These are phyloP conservation scores for Coregonus clupeaformis DNA, from an alignment of 2,113 vertebrate species.

Conservation along the genomic window DNA sequence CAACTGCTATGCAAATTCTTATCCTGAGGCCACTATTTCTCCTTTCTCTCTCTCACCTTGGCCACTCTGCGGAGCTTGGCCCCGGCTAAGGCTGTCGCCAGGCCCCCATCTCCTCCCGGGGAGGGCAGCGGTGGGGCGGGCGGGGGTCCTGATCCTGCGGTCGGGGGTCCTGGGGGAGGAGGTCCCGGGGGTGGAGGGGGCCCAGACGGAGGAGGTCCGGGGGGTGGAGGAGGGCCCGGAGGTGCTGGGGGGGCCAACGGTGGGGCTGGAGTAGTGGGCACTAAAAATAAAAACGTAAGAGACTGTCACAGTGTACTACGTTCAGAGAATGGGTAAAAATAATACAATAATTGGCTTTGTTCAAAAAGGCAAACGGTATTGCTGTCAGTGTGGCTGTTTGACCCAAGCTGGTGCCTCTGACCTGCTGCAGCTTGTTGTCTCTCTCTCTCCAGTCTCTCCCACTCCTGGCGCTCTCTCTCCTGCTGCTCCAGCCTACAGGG, in stretches of 20 bases:
- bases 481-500: conserved; percentile 70
- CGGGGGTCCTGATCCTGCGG: conserved; percentile 65
- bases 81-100: conserved; percentile 82
- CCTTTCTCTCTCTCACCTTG: conserved; percentile 71
- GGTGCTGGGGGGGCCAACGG: conserved; percentile 50
- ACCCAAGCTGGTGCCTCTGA: conserved; percentile 52
- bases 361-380: neutral
- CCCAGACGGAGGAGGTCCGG: conserved; percentile 52
- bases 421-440: conserved; percentile 68
- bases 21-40: neutral
- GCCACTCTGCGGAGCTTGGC: conserved; percentile 86
- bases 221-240: conserved; percentile 32
- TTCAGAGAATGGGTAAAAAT: too few relatives aligned
- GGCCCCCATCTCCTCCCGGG: conserved; percentile 61
- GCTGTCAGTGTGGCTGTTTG: too few relatives aligned
- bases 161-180: conserved; percentile 75
- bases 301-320: neutral
- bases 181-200: conserved; percentile 72
- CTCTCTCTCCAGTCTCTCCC: conserved; percentile 68
- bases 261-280: conserved; percentile 48
- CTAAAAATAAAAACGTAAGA: conserved; percentile 1
- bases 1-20: too few relatives aligned
- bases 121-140: conserved; percentile 77
- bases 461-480: conserved; percentile 65
- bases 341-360: neutral